Base-by-base conservation (phyloP, 2,797 vertebrate species). In the Pseudochaenichthys georgianus region DNA sequence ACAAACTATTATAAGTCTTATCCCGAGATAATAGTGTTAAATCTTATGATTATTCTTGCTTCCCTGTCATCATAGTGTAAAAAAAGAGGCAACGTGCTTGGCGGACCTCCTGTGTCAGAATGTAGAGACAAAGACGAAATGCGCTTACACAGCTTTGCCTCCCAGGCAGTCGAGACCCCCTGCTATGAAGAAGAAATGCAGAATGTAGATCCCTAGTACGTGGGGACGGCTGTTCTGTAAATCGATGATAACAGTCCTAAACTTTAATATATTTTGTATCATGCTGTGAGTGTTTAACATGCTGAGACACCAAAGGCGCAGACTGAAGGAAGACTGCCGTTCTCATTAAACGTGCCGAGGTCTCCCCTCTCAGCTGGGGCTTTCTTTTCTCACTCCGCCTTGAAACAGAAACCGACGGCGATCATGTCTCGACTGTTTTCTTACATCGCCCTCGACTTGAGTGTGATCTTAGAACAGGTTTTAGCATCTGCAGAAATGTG, bases 241-340 rank as follows among this genome's bases (percentile, higher is more conserved):
- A 96, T 94, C 92, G 95, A 96, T 95, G 93, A 95, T 95, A 95
- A 94, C 92, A 77, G 76, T 94, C 92, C 88, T 91, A 88, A 19
- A 93, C 94, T 95, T 89, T 93, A 95, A 94, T 95, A 96, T 84
- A 94, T 95, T 95, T 90, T 90, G 89, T 93, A 89, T 93, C 96
- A 93, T 57, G 95, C 96, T 96, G 96, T 94, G 96, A 95, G 91
- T 92, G 94, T 96, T 96, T 95, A 96, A 96, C 93, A 96, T 95
- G 94, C 94, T 95, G 94, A 95, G 95, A 91, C 94, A 95, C 93
- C 86, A 92, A 94, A 96, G 95, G 93, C 90, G 72, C 77, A 91
- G 90, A 86, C 87, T 88, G 81, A 87, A 80, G 94, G 90, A 93
- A 94, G 94, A 88, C 89, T 96, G 93, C 91, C 89, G 81, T 89